Conservation (phyloP, 2,113 vertebrate species). For the Melierax canorus region DNA sequence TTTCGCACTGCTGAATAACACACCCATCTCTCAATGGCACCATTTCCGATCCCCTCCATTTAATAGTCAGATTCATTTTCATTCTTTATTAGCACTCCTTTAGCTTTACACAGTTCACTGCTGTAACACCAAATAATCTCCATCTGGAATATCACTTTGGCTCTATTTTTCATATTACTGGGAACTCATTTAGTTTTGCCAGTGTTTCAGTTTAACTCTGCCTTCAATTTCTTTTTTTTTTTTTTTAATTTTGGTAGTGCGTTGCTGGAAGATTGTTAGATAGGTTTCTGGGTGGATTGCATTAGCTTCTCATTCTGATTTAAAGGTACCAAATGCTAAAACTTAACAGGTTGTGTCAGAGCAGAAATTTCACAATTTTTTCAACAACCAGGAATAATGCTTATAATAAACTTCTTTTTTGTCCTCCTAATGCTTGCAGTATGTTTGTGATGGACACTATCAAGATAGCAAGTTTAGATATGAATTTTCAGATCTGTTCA, state of each 20-base stretch:
- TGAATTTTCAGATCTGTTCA: background rate
- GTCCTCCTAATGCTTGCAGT: background rate
- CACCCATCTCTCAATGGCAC: background rate
- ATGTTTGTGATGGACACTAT: background rate
- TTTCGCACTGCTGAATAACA: background rate
- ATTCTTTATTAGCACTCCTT: slow-evolving; percentile 33
- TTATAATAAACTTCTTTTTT: background rate
- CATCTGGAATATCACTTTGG: slow-evolving; percentile 27
- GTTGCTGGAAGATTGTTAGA: background rate
- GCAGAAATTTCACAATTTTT: background rate
- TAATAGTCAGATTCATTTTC: background rate
- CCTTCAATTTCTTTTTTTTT: background rate
- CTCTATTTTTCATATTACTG: background rate
- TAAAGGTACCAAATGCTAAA: background rate
- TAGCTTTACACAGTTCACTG: background rate
- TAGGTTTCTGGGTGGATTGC: background rate
- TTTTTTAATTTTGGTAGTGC: background rate
- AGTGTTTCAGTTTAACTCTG: background rate
- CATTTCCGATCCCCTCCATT: background rate
- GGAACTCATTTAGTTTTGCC: background rate
- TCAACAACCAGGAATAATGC: background rate
- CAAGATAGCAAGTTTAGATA: background rate
- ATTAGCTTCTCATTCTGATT: background rate
- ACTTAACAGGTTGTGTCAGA: background rate
- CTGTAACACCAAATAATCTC: slow-evolving; percentile 12